Percentiles rank a stretch among this genome's conserved stretches.
phyloP scores from a whole-genome alignment of 2,113 vertebrate genomes.

The Thoracochromis brauschi region DNA sequence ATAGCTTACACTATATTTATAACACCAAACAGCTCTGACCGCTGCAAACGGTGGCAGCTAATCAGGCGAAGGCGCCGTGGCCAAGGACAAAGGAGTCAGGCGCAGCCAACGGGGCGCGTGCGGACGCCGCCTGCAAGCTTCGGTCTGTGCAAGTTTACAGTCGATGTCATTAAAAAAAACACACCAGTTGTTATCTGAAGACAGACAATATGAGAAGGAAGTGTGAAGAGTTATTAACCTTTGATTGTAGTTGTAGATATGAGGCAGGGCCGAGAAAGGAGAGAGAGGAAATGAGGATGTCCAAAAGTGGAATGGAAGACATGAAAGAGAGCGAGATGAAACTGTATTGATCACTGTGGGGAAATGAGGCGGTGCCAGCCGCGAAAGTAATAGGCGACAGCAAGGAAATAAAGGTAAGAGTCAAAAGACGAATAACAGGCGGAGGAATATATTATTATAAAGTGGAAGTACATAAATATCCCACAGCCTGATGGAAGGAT shows the following conservation, averaged over 20 bases:
- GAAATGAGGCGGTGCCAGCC: not conserved
- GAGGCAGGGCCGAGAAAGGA: not conserved
- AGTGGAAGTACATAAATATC: not conserved
- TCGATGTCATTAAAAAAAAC: not conserved
- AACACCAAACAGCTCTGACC: not conserved
- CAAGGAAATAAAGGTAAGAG: not conserved
- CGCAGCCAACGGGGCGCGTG: not conserved
- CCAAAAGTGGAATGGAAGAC: not conserved
- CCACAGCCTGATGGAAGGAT: not conserved
- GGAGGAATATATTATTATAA: not conserved
- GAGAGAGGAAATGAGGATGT: not conserved
- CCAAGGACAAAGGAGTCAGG: not conserved
- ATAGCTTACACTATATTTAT: not conserved
- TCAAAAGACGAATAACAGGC: not conserved
- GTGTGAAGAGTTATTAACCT: constrained; percentile 42
- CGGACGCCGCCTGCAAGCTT: not conserved
- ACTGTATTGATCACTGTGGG: not conserved
- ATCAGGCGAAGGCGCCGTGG: not conserved
- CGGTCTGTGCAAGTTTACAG: not conserved
- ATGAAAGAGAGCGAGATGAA: not conserved
- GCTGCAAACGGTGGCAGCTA: not conserved
- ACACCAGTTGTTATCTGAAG: not conserved
- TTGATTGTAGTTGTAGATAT: constrained; percentile 23
- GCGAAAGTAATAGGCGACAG: not conserved
- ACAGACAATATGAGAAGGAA: not conserved